These are phyloP conservation scores for Tupiocoris notatus DNA, from an alignment of 2,888 invertebrate genomes.

Conservation along the genomic window DNA sequence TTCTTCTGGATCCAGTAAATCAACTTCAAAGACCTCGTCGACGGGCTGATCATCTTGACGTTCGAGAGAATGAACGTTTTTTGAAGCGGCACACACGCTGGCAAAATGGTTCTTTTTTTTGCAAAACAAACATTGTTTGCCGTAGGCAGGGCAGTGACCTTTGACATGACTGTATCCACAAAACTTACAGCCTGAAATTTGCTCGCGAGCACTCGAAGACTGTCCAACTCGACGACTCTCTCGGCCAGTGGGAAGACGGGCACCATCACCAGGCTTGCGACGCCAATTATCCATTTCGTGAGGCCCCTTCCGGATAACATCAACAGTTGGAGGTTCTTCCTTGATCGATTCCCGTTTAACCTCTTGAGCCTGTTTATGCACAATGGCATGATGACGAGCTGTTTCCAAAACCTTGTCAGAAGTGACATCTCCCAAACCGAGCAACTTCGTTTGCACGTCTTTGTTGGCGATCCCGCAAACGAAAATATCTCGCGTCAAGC, in stretches of 20 bases:
- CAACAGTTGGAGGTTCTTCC: neutral
- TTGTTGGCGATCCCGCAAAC: neutral
- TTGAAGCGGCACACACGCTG: no score
- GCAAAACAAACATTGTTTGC: conserved; percentile 5
- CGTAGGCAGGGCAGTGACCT: conserved; percentile 14
- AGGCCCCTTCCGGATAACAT: neutral
- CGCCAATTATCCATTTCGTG: neutral
- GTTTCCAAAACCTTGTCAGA: neutral
- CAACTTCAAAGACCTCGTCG: no score
- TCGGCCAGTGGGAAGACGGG: no score
- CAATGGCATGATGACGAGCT: neutral
- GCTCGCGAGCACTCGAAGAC: no score
- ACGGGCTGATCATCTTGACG: neutral
- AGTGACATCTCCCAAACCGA: conserved; percentile 4
- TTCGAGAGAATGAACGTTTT: no score
- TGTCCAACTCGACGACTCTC: no score
- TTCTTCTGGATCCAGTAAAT: no score
- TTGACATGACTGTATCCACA: conserved; percentile 14
- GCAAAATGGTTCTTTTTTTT: conserved; percentile 17
- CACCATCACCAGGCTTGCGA: no score
- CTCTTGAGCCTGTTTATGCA: no score
- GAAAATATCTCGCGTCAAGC: neutral
- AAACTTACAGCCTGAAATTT: conserved; percentile 20
- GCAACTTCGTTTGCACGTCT: neutral
- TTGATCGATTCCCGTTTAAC: no score